Conservation (phyloP, 2,113 vertebrate genomes). For the Barnardius zonarius region DNA sequence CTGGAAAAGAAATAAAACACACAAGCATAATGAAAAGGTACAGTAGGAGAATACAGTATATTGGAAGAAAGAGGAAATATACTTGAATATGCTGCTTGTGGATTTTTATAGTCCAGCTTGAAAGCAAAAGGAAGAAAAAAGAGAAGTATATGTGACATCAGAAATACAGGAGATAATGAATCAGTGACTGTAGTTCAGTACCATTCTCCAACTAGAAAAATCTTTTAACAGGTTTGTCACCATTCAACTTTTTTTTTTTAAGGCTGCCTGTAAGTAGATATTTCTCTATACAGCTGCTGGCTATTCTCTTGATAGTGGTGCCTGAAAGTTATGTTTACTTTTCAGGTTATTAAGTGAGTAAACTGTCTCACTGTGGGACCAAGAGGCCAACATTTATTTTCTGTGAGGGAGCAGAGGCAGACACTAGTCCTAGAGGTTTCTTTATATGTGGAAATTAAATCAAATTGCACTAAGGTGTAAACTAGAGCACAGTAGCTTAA, state of each 20-base stretch:
- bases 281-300: not conserved
- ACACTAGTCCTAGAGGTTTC: not conserved
- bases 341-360: not conserved
- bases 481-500: not conserved
- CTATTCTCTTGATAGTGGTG: not conserved
- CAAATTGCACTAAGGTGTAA: not conserved
- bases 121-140: not conserved
- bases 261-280: not conserved
- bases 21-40: not conserved
- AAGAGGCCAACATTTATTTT: not conserved
- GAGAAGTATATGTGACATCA: not conserved
- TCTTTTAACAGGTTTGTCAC: not conserved
- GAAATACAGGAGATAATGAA: not conserved
- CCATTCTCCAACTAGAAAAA: not conserved
- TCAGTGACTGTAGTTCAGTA: not conserved
- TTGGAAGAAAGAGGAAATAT: not conserved
- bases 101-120: not conserved
- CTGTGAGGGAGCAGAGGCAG: not conserved
- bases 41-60: not conserved
- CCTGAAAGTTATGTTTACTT: not conserved
- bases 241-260: not conserved
- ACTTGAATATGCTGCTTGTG: not conserved
- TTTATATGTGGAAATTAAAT: not conserved
- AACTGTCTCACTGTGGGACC: not conserved
- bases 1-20: not conserved